Conservation (phyloP, 2,113 vertebrate species). For the Hylia prasina region DNA sequence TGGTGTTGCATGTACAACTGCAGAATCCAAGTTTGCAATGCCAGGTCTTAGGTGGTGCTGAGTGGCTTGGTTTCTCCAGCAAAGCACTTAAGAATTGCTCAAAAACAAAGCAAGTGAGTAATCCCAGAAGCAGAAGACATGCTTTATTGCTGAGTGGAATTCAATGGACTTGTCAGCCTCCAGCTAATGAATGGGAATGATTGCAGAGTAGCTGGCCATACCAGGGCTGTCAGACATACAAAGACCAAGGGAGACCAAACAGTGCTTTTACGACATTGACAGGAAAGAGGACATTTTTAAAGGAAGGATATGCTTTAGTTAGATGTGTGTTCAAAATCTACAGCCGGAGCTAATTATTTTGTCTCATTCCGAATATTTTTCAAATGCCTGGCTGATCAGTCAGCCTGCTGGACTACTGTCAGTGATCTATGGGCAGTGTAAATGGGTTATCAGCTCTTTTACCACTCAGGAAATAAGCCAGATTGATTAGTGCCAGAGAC, state of each 20-base stretch:
- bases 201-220: neutral
- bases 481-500: constrained; percentile 18
- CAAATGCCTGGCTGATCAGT: neutral
- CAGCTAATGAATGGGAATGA: neutral
- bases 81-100: neutral
- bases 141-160: constrained; percentile 34
- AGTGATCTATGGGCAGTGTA: neutral
- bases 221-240: neutral
- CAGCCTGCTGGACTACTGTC: neutral
- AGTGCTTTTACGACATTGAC: neutral
- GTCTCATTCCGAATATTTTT: constrained; percentile 16
- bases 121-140: constrained; percentile 20
- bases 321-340: neutral
- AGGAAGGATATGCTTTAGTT: neutral
- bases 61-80: neutral
- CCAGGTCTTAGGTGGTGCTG: neutral
- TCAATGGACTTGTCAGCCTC: constrained; percentile 11
- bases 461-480: neutral
- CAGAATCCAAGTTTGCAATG: neutral
- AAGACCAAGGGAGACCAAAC: neutral
- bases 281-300: neutral
- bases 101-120: neutral
- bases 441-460: constrained; percentile 25
- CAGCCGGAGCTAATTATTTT: constrained; percentile 42
- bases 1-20: neutral